These are phyloP conservation scores for Gobius niger DNA, from an alignment of 2,113 vertebrate genomes.

Conservation along the genomic window DNA sequence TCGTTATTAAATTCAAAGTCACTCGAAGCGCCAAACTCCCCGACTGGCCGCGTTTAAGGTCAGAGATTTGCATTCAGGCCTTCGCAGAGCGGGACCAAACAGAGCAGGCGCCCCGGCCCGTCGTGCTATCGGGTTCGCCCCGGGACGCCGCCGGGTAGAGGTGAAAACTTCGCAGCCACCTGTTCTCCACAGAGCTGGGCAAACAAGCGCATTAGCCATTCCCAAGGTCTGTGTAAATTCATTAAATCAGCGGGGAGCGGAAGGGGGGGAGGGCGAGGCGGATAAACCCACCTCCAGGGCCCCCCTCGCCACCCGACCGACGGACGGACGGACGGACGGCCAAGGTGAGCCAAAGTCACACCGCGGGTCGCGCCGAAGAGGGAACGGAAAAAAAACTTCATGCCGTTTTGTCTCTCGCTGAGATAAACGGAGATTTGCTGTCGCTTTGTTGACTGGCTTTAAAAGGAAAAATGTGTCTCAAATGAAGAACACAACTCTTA, in stretches of 20 bases:
- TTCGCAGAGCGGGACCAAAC: constrained; percentile 2
- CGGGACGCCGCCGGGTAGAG: constrained; percentile 32
- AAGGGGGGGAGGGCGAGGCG: constrained; percentile 11
- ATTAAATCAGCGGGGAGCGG: constrained; percentile 52
- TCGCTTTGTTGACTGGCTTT: too few relatives aligned
- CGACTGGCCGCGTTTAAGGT: constrained; percentile 1
- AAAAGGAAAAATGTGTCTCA: too few relatives aligned
- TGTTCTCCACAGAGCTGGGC: constrained; percentile 35
- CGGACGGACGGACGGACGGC: constrained; percentile 47
- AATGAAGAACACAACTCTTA: too few relatives aligned
- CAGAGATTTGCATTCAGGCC: constrained; percentile 35
- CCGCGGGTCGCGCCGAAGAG: constrained; percentile 46
- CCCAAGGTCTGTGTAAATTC: constrained; percentile 49
- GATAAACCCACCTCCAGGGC: not conserved
- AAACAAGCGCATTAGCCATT: constrained; percentile 52
- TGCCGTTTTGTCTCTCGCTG: constrained; percentile 27
- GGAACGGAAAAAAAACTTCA: constrained; percentile 14
- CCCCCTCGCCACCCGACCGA: constrained; percentile 39
- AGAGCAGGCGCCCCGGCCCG: constrained; percentile 10
- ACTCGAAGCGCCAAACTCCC: not conserved
- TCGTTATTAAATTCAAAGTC: not conserved
- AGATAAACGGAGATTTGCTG: not conserved
- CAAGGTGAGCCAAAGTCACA: constrained; percentile 64
- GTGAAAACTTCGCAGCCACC: constrained; percentile 34
- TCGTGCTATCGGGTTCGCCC: constrained; percentile 24